Evolutionary conservation across 2,888 invertebrate species (phyloP).

Genomic region (Euplagia quadripunctaria): DNA sequence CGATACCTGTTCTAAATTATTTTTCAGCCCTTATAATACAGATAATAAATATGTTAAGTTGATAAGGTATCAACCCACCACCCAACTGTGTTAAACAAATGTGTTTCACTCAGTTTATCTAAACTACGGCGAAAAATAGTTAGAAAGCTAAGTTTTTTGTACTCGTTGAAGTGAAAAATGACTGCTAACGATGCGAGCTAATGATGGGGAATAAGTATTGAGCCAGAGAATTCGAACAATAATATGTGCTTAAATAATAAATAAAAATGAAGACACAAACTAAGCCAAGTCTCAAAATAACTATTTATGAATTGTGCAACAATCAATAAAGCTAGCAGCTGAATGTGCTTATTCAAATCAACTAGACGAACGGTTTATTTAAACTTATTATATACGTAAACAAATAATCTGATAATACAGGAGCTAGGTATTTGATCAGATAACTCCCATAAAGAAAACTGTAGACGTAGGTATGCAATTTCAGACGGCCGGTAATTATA

Average conservation of each 20-base stretch:
- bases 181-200: neutral
- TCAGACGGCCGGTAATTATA: conserved; percentile 67
- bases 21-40: too few relatives aligned
- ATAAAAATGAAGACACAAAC: neutral
- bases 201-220: too few relatives aligned
- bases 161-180: too few relatives aligned
- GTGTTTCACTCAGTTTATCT: too few relatives aligned
- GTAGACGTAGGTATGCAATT: conserved; percentile 58
- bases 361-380: neutral
- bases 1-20: too few relatives aligned
- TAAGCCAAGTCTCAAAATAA: neutral
- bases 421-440: conserved; percentile 16
- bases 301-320: neutral
- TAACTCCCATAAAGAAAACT: conserved; percentile 31
- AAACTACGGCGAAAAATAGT: too few relatives aligned
- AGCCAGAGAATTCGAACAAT: too few relatives aligned
- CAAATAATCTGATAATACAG: conserved; percentile 8
- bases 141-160: too few relatives aligned
- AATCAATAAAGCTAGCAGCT: neutral
- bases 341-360: neutral
- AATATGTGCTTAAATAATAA: too few relatives aligned
- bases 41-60: too few relatives aligned
- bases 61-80: too few relatives aligned
- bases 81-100: too few relatives aligned
- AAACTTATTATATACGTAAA: neutral